These are phyloP conservation scores for Emydocephalus ijimae DNA, from an alignment of 2,113 vertebrate species.

Conservation along the genomic window DNA sequence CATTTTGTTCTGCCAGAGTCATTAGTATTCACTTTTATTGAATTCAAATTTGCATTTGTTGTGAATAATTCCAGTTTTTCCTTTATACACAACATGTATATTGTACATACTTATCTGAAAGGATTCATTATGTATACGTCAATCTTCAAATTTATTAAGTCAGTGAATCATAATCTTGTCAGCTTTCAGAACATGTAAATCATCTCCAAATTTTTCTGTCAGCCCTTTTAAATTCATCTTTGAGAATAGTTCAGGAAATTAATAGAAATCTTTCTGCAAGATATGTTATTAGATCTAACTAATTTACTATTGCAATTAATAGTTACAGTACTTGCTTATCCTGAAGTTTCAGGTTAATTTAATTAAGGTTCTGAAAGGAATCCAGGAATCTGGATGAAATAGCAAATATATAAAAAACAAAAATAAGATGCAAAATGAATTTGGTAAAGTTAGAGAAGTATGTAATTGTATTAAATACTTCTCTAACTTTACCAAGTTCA, in stretches of 20 bases:
- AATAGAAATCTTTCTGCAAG: neutral
- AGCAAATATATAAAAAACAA: neutral
- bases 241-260: neutral
- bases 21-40: neutral
- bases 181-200: neutral
- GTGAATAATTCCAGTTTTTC: neutral
- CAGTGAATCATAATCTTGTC: neutral
- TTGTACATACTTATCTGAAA: neutral
- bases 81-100: neutral
- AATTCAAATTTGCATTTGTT: neutral
- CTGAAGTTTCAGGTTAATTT: neutral
- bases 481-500: neutral
- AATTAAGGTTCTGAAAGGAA: neutral
- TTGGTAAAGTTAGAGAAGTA: neutral
- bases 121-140: neutral
- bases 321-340: neutral
- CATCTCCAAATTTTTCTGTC: neutral
- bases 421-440: neutral
- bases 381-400: neutral
- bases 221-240: neutral
- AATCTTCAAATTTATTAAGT: neutral
- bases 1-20: neutral
- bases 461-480: neutral
- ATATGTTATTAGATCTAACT: neutral
- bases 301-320: neutral